Percentiles rank a stretch among this genome's conserved stretches.
phyloP scores from a whole-genome alignment of 2,113 vertebrate genomes.

The Antechinus flavipes region DNA sequence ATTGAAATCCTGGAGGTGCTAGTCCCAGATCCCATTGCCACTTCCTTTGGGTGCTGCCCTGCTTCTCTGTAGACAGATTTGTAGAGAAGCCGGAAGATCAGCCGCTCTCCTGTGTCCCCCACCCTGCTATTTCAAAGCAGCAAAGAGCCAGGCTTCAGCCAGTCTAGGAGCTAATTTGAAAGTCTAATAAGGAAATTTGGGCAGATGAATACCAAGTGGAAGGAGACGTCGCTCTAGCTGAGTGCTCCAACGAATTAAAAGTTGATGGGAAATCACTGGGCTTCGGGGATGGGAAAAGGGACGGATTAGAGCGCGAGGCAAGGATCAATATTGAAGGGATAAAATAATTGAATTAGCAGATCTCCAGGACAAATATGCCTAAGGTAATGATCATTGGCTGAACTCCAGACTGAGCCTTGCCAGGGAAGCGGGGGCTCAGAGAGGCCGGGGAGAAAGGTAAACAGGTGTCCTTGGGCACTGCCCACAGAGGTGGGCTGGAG shows the following conservation, averaged over 20 bases:
- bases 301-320: slow-evolving; percentile 43
- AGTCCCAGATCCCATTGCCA: not conserved
- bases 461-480: not conserved
- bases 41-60: slow-evolving; percentile 38
- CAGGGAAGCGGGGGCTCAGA: slow-evolving; percentile 28
- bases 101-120: not conserved
- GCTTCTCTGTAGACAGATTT: slow-evolving; percentile 9
- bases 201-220: slow-evolving; percentile 57
- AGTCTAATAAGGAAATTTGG: slow-evolving; percentile 69
- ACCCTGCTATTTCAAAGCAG: not conserved
- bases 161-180: slow-evolving; percentile 66
- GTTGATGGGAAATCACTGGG: slow-evolving; percentile 65
- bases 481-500: not conserved
- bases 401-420: slow-evolving; percentile 25
- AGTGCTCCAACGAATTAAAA: slow-evolving; percentile 67
- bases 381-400: slow-evolving; percentile 17
- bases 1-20: slow-evolving; percentile 35
- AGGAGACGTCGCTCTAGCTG: slow-evolving; percentile 63
- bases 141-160: slow-evolving; percentile 19
- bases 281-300: slow-evolving; percentile 52
- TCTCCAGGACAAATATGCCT: slow-evolving; percentile 60
- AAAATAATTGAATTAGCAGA: slow-evolving; percentile 77
- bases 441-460: not conserved
- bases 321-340: slow-evolving; percentile 73
- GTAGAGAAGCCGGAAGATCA: slow-evolving; percentile 51